Percentiles rank a stretch among this genome's conserved stretches.
These are phyloP conservation scores for Eunapius fragilis DNA, from an alignment of 37 sponge, comb jelly and placozoan species.

Conservation along the genomic window DNA sequence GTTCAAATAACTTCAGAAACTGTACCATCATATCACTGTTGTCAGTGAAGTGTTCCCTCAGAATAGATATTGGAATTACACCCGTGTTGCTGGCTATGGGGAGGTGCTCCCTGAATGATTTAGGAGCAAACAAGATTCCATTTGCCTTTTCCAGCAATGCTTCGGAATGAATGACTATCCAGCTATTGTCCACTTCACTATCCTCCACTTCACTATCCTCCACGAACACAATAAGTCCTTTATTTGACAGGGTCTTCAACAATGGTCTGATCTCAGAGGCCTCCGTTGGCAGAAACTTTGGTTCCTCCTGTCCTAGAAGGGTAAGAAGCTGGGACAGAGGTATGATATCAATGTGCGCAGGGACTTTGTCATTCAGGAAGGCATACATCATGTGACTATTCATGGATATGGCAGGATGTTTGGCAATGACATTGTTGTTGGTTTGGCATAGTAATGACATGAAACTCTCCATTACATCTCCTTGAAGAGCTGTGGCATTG, in stretches of 20 bases:
- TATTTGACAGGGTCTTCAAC: too few species aligned
- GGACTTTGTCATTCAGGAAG: background rate
- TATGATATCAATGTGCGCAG: background rate
- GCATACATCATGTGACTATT: conserved; percentile 3
- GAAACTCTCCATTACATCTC: background rate
- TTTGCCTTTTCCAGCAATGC: background rate
- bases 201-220: too few species aligned
- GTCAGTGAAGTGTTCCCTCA: background rate
- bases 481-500: background rate
- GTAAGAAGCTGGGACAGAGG: background rate
- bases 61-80: background rate
- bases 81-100: conserved; percentile 1
- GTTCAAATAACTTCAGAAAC: conserved; percentile 1
- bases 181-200: background rate
- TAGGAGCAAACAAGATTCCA: conserved; percentile 16
- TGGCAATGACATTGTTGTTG: too few species aligned
- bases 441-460: too few species aligned
- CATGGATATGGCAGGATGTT: too few species aligned
- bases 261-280: background rate
- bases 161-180: background rate
- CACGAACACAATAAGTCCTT: conserved; percentile 16
- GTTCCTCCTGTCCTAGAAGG: background rate
- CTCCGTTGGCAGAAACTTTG: background rate
- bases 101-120: background rate
- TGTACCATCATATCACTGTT: background rate